These are phyloP conservation scores for Diaperis boleti DNA, from an alignment of 2,888 invertebrate genomes.

Conservation along the genomic window DNA sequence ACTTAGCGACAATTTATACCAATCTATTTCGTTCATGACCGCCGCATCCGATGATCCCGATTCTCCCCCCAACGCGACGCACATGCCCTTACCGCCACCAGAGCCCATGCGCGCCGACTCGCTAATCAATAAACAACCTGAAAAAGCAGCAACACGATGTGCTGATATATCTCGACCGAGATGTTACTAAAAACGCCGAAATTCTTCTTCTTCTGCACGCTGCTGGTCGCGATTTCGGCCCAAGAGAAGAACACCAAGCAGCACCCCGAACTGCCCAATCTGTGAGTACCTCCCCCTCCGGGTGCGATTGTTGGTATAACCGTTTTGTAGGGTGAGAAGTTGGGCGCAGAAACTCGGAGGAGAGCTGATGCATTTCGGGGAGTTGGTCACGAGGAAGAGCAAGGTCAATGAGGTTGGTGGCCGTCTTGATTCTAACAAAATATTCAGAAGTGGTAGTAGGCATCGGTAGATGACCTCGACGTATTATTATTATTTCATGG, in stretches of 20 bases:
- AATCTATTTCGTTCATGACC: no score
- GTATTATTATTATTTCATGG: no score
- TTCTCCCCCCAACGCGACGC: background rate
- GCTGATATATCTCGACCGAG: background rate
- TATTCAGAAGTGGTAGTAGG: no score
- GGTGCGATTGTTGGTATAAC: background rate
- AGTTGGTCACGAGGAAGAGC: constrained; percentile 82
- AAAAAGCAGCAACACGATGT: constrained; percentile 7
- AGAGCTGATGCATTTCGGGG: constrained; percentile 84
- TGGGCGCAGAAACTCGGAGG: constrained; percentile 87
- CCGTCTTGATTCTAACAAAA: no score
- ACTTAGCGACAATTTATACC: no score
- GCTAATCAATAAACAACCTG: constrained; percentile 5
- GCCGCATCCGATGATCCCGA: background rate
- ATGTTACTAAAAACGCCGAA: constrained; percentile 2
- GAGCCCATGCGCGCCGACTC: constrained; percentile 12
- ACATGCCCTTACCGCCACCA: background rate
- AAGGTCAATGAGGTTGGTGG: constrained; percentile 78
- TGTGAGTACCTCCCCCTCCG: constrained; percentile 50
- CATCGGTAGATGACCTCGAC: no score
- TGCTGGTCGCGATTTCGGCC: background rate
- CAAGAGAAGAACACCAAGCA: constrained; percentile 56
- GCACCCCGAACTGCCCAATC: constrained; percentile 57
- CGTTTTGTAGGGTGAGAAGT: constrained; percentile 74
- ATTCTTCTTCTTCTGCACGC: no score